These are phyloP conservation scores for Drosophila miranda DNA, from an alignment of 1,140 invertebrate genomes.

Conservation along the genomic window DNA sequence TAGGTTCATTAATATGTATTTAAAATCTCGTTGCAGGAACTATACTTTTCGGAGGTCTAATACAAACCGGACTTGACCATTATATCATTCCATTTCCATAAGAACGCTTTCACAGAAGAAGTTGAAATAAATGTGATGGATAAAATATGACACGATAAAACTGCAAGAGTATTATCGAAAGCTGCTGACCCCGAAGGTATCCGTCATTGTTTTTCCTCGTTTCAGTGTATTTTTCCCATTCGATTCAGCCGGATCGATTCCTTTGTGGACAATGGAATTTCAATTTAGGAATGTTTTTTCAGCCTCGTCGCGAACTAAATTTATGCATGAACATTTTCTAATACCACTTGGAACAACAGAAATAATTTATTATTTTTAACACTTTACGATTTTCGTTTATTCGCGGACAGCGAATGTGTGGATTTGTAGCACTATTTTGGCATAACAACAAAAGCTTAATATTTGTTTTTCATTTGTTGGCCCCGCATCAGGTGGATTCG, in stretches of 20 bases:
- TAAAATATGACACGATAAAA: too few species aligned
- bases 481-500: conserved; percentile 15
- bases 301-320: conserved; percentile 61
- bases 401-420: conserved; percentile 6
- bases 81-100: too few species aligned
- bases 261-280: conserved; percentile 39
- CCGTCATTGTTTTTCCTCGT: too few species aligned
- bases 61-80: too few species aligned
- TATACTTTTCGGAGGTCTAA: too few species aligned
- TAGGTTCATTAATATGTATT: too few species aligned
- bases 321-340: conserved; percentile 75
- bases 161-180: too few species aligned
- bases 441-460: conserved; percentile 70
- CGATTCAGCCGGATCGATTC: background rate
- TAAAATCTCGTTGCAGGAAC: too few species aligned
- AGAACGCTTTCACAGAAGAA: too few species aligned
- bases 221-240: conserved; percentile 17
- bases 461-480: conserved; percentile 74
- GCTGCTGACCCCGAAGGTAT: too few species aligned
- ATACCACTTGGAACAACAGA: conserved; percentile 80
- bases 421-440: conserved; percentile 57
- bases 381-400: conserved; percentile 69
- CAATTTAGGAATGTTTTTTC: conserved; percentile 47
- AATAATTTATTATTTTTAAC: conserved; percentile 81
- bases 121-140: too few species aligned